A percentile compares a stretch with the other conserved stretches of the same genome.
Conservation (phyloP, 2,113 vertebrate genomes). For the Xenus cinereus region DNA sequence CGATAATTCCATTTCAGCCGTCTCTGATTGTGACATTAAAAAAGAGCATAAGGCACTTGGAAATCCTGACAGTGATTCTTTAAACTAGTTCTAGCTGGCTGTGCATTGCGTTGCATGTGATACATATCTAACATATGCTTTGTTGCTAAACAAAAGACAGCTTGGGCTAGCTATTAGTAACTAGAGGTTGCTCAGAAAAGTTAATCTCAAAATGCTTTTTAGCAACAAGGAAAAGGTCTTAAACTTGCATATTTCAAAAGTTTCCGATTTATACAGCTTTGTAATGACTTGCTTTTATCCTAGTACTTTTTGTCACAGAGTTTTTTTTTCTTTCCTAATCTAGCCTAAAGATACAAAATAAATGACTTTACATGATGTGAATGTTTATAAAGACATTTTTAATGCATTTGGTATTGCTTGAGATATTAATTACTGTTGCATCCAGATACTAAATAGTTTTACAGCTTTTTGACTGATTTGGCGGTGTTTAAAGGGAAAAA, state of each 20-base stretch:
- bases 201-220: background rate
- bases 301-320: background rate
- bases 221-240: background rate
- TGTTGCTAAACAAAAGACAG: background rate
- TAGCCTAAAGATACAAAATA: background rate
- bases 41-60: background rate
- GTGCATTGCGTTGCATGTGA: background rate
- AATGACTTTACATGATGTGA: background rate
- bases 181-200: background rate
- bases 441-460: background rate
- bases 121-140: background rate
- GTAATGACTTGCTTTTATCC: background rate
- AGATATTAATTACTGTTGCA: background rate
- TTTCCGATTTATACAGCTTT: background rate
- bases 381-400: background rate
- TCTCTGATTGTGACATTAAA: background rate
- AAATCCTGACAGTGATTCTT: background rate
- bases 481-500: background rate
- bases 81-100: too few species aligned
- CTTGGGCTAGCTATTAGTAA: background rate
- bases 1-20: background rate
- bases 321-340: background rate
- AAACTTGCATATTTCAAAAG: background rate
- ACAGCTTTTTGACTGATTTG: background rate
- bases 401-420: background rate